Evolutionary conservation across 2,888 invertebrate species (phyloP).

Genomic region (Sinodicranocentrus sp.): DNA sequence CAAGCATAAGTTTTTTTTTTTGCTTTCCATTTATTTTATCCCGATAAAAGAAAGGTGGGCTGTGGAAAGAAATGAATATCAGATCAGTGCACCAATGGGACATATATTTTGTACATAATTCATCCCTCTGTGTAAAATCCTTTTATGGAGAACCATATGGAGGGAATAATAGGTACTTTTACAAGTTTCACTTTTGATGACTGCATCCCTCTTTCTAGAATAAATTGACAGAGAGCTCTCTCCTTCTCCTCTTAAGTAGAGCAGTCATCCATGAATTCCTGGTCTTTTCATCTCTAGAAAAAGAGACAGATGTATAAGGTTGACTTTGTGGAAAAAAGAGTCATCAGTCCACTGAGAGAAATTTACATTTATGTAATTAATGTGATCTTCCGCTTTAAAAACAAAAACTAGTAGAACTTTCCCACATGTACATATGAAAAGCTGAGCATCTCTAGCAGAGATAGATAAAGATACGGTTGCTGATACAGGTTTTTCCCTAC

Average conservation of each 20-base stretch:
- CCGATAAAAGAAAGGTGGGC: background rate
- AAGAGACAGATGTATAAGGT: no score
- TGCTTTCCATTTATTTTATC: background rate
- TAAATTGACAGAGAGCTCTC: conserved; percentile 36
- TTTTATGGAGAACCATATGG: conserved; percentile 19
- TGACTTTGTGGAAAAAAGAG: no score
- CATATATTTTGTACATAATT: conserved; percentile 57
- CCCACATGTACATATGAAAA: no score
- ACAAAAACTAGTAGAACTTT: no score
- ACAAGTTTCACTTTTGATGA: conserved; percentile 11
- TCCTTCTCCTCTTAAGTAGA: background rate
- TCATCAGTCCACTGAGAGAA: background rate
- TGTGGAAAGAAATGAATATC: conserved; percentile 53
- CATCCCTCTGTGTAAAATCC: conserved; percentile 22
- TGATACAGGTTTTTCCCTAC: background rate
- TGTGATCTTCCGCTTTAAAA: background rate
- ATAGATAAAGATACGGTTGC: no score
- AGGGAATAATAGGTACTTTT: conserved; percentile 27
- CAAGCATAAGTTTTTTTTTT: no score
- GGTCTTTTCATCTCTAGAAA: no score
- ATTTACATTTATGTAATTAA: conserved; percentile 25
- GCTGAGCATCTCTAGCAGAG: no score
- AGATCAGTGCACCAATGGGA: conserved; percentile 58
- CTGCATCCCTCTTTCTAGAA: conserved; percentile 28
- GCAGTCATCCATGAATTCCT: no score